Conservation (phyloP, 2,797 vertebrate genomes). For the Poeciliopsis infans region DNA sequence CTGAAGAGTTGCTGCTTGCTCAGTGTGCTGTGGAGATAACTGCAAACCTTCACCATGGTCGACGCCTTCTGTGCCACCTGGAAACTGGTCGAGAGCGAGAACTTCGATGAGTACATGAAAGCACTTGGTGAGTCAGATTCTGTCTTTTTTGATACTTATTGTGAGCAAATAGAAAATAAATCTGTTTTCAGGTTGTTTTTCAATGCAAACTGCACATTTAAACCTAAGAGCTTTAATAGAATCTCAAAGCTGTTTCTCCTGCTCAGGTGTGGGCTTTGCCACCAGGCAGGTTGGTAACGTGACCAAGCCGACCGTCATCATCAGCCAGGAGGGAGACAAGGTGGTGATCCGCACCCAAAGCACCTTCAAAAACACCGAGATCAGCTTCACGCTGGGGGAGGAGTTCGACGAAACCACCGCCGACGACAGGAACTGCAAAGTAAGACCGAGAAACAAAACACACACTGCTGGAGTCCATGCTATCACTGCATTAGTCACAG, state of each 20-base stretch:
- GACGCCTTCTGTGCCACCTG: constrained; percentile 94
- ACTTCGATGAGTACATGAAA: constrained; percentile 95
- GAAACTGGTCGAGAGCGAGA: constrained; percentile 92
- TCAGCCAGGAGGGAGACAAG: constrained; percentile 89
- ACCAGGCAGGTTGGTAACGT: constrained; percentile 91
- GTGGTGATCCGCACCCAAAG: constrained; percentile 87
- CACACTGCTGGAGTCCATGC: background rate
- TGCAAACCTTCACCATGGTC: constrained; percentile 83
- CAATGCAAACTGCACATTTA: background rate
- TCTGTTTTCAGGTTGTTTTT: background rate
- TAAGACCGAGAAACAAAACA: constrained; percentile 62
- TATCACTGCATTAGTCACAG: background rate
- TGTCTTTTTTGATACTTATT: background rate
- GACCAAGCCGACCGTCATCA: constrained; percentile 91
- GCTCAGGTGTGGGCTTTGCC: constrained; percentile 89
- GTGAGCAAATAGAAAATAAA: background rate
- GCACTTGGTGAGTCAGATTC: constrained; percentile 83
- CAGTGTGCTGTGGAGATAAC: constrained; percentile 49
- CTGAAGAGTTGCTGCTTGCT: constrained; percentile 47
- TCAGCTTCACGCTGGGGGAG: constrained; percentile 90
- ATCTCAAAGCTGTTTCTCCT: background rate
- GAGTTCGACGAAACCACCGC: constrained; percentile 91
- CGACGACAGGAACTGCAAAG: constrained; percentile 93
- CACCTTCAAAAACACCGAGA: constrained; percentile 92
- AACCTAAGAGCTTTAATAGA: background rate